Conservation (phyloP, 1,140 invertebrate species). For the Helicoverpa armigera region DNA sequence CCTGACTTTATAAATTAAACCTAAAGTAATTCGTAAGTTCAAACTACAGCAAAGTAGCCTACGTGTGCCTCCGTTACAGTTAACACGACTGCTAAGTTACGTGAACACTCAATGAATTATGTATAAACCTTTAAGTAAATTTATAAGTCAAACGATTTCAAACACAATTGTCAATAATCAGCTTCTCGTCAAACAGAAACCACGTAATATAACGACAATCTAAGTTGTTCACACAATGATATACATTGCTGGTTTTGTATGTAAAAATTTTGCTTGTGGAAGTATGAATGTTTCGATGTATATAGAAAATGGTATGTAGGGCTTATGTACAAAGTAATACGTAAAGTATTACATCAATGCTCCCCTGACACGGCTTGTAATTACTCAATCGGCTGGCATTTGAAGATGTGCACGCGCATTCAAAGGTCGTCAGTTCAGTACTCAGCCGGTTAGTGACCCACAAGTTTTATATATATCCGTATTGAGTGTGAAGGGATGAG, state of each 20-base stretch:
- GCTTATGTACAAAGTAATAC: slow-evolving; percentile 34
- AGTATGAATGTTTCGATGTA: background rate
- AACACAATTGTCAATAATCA: slow-evolving; percentile 7
- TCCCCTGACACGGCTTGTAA: slow-evolving; percentile 46
- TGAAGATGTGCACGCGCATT: slow-evolving; percentile 47
- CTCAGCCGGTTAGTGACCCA: slow-evolving; percentile 55
- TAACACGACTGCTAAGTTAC: background rate
- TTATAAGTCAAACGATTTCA: background rate
- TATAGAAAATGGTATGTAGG: background rate
- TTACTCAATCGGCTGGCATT: slow-evolving; percentile 61
- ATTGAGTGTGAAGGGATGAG: background rate
- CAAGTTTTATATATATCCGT: slow-evolving; percentile 27
- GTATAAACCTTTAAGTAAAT: background rate
- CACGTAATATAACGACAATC: background rate
- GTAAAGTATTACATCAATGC: slow-evolving; percentile 46
- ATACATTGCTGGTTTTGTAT: slow-evolving; percentile 3
- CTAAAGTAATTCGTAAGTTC: background rate
- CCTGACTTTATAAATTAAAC: too few species aligned
- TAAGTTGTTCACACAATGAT: background rate
- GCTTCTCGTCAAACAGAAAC: background rate
- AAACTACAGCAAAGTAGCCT: background rate
- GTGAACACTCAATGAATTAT: background rate
- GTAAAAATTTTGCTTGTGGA: background rate
- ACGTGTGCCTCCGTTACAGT: background rate
- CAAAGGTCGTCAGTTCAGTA: slow-evolving; percentile 57